Conservation (phyloP, 2,113 vertebrate genomes). For the Ceyx margarethae region DNA sequence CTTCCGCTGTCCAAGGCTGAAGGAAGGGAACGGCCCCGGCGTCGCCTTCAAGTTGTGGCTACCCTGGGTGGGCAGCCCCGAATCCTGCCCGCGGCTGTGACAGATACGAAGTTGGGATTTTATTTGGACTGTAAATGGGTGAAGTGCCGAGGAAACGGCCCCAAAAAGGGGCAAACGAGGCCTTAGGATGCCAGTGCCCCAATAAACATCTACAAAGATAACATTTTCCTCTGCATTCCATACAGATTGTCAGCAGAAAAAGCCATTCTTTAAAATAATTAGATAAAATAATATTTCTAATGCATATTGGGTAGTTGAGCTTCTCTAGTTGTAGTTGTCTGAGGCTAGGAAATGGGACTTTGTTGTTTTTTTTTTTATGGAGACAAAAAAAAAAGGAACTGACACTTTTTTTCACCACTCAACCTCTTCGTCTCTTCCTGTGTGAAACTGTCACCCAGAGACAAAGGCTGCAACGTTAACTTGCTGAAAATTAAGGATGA, state of each 20-base stretch:
- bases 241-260: not conserved
- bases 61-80: not conserved
- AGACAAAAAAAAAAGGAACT: not conserved
- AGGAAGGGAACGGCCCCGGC: not conserved
- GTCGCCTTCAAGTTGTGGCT: not conserved
- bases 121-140: not conserved
- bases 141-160: not conserved
- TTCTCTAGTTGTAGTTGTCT: not conserved
- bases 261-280: not conserved
- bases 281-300: not conserved
- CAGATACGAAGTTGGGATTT: not conserved
- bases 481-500: conserved; percentile 47
- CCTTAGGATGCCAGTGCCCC: not conserved
- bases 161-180: not conserved
- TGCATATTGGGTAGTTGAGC: not conserved
- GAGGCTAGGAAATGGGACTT: not conserved
- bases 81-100: not conserved
- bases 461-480: conserved; percentile 29
- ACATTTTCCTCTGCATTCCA: rapidly evolving
- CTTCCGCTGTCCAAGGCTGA: not conserved
- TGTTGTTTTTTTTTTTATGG: not conserved
- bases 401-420: not conserved
- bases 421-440: not conserved
- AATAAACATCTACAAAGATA: not conserved
- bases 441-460: conserved; percentile 16